These are phyloP conservation scores for Ferrisia virgata DNA, from an alignment of 2,888 invertebrate genomes.

Conservation along the genomic window DNA sequence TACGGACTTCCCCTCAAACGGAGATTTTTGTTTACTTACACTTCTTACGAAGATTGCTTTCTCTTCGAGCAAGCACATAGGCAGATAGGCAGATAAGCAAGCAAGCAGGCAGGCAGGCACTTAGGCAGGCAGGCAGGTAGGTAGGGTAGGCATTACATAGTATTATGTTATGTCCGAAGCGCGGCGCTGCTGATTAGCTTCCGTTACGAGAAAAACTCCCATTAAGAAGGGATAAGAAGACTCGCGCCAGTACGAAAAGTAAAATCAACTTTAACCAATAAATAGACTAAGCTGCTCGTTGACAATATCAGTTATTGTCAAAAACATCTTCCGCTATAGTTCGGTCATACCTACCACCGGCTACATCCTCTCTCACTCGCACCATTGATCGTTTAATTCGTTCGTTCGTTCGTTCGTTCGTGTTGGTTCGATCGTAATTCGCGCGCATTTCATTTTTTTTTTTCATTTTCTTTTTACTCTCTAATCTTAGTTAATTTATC, in stretches of 20 bases:
- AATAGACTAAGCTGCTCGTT: conserved; percentile 38
- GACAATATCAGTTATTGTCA: conserved; percentile 45
- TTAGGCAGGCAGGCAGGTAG: too few relatives aligned
- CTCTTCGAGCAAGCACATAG: conserved; percentile 37
- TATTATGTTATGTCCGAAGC: conserved; percentile 45
- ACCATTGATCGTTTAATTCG: background rate
- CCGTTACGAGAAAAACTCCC: conserved; percentile 37
- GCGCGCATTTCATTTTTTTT: background rate
- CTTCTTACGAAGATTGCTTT: conserved; percentile 38
- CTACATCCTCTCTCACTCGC: background rate
- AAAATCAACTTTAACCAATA: conserved; percentile 45
- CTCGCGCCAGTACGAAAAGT: conserved; percentile 19
- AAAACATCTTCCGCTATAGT: conserved; percentile 34
- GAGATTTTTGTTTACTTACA: conserved; percentile 42
- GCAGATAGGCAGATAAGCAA: too few relatives aligned
- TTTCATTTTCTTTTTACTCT: background rate
- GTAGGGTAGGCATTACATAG: conserved; percentile 44
- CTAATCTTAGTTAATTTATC: background rate
- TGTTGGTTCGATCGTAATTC: background rate
- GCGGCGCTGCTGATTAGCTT: conserved; percentile 41
- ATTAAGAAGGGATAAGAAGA: conserved; percentile 43
- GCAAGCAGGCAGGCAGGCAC: too few relatives aligned
- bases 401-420: background rate
- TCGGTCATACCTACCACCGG: background rate
- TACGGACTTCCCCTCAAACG: conserved; percentile 22